Evolutionary conservation across 2,888 invertebrate species (phyloP).

Genomic region (Drosophila colorata): DNA sequence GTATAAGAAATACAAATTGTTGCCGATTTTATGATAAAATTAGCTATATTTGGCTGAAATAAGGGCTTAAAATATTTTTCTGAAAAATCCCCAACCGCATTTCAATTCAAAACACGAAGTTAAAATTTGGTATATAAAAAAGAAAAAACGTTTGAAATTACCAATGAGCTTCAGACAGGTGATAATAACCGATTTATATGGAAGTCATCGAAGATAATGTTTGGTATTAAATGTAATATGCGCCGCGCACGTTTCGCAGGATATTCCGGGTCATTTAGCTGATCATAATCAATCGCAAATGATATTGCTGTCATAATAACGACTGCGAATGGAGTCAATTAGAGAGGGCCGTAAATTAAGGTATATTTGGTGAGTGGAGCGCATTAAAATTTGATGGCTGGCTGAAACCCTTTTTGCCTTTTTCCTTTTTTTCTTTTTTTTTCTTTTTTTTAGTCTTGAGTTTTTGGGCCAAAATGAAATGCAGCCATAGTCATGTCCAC

Average conservation of each 20-base stretch:
- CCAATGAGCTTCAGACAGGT: not conserved
- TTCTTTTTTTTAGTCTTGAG: not conserved
- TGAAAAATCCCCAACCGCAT: too few species aligned
- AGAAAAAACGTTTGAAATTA: too few species aligned
- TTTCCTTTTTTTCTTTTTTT: not conserved
- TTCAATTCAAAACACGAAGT: too few species aligned
- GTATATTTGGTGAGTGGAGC: conserved; percentile 47
- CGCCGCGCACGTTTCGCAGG: not conserved
- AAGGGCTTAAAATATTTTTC: too few species aligned
- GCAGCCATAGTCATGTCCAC: conserved; percentile 74
- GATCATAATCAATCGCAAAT: conserved; percentile 50
- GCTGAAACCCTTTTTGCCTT: conserved; percentile 50
- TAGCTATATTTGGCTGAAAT: too few species aligned
- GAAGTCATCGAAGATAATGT: not conserved
- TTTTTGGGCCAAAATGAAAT: conserved; percentile 47
- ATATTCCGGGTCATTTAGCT: conserved; percentile 18
- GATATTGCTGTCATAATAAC: conserved; percentile 50
- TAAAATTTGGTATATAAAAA: too few species aligned
- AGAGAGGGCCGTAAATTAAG: conserved; percentile 31
- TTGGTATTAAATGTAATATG: not conserved
- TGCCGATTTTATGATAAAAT: too few species aligned
- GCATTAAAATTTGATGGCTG: conserved; percentile 50
- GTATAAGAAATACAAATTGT: too few species aligned
- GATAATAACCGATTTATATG: not conserved
- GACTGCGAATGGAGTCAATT: conserved; percentile 37